Percentiles rank a stretch among this genome's conserved stretches.
phyloP scores from a whole-genome alignment of 2,888 invertebrate species.

The Cyclophora punctaria region DNA sequence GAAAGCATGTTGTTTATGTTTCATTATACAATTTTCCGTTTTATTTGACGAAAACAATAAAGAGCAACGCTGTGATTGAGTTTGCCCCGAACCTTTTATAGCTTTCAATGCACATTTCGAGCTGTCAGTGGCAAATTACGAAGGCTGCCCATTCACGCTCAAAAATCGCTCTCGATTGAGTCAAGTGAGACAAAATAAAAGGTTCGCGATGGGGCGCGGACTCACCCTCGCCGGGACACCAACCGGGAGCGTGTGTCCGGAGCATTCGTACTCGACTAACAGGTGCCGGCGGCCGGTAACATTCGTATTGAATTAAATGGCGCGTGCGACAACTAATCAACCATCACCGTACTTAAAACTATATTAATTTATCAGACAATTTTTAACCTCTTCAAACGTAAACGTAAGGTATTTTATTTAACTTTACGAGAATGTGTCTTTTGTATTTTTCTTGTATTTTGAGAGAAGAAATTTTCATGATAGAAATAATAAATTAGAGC shows the following conservation, averaged over 20 bases:
- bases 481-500: no score
- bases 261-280: constrained; percentile 68
- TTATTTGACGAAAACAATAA: constrained; percentile 30
- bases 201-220: constrained; percentile 57
- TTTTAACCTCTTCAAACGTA: no score
- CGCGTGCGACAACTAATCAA: constrained; percentile 40
- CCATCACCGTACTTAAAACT: constrained; percentile 9
- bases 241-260: constrained; percentile 68
- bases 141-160: constrained; percentile 69
- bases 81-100: constrained; percentile 62
- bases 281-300: constrained; percentile 63
- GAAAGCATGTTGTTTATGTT: neutral
- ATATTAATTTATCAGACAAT: no score
- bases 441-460: no score
- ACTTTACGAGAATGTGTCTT: no score
- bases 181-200: constrained; percentile 72
- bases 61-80: constrained; percentile 52
- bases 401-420: no score
- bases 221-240: constrained; percentile 48
- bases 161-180: constrained; percentile 72
- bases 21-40: constrained; percentile 6
- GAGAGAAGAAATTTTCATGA: no score
- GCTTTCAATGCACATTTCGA: constrained; percentile 67
- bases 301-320: constrained; percentile 67
- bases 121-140: constrained; percentile 70